phyloP scores from a whole-genome alignment of 2,113 vertebrate species.

The Ardeotis arabs region DNA sequence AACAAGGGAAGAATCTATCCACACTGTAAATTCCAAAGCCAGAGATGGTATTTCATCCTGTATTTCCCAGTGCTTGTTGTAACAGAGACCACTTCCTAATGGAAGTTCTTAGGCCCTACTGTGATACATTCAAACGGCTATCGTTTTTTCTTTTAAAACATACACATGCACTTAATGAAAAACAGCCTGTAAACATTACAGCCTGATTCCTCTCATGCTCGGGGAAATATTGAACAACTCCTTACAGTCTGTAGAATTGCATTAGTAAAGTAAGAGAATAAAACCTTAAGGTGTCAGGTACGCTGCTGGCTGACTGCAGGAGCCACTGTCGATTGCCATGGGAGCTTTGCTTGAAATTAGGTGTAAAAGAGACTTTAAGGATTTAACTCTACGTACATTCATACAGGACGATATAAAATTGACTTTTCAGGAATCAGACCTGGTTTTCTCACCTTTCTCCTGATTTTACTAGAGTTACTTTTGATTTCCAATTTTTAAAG shows the following conservation, averaged over 20 bases:
- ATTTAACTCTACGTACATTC: background rate
- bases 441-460: background rate
- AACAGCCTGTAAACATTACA: background rate
- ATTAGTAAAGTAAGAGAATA: background rate
- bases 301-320: background rate
- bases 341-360: background rate
- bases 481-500: background rate
- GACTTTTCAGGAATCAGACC: background rate
- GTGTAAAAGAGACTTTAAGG: background rate
- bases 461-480: background rate
- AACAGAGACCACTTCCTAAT: background rate
- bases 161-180: background rate
- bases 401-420: background rate
- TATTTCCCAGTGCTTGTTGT: background rate
- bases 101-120: background rate
- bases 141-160: background rate
- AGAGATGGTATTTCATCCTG: background rate
- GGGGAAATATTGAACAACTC: background rate
- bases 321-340: background rate
- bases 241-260: background rate
- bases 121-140: background rate
- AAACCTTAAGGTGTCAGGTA: background rate
- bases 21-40: background rate
- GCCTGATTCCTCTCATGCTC: background rate
- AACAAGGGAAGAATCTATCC: background rate